Evolutionary conservation across 2,888 invertebrate species (phyloP).

Genomic region (Drosophila monieri): DNA sequence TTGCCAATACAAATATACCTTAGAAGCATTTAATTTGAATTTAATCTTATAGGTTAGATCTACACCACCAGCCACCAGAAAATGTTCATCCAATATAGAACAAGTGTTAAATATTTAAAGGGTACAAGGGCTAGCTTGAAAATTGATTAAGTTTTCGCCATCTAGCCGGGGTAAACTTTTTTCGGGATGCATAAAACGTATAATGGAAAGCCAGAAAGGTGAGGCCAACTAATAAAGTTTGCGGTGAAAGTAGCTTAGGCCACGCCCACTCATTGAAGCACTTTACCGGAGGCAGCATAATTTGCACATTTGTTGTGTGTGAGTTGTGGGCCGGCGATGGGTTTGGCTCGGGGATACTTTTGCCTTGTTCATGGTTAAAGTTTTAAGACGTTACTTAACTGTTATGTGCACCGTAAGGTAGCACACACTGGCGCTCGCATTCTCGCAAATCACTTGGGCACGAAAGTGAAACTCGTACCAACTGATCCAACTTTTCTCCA

Average conservation of each 20-base stretch:
- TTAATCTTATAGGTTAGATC: too few relatives aligned
- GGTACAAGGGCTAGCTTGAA: slow-evolving; percentile 37
- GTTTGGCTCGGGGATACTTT: slow-evolving; percentile 5
- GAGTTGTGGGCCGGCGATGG: slow-evolving; percentile 24
- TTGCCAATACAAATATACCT: not conserved
- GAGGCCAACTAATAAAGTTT: slow-evolving; percentile 71
- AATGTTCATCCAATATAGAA: slow-evolving; percentile 25
- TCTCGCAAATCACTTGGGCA: slow-evolving; percentile 75
- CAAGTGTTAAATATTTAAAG: slow-evolving; percentile 64
- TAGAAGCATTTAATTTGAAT: too few relatives aligned
- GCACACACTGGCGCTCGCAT: slow-evolving; percentile 25
- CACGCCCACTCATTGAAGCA: slow-evolving; percentile 48
- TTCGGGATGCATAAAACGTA: slow-evolving; percentile 25
- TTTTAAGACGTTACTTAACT: slow-evolving; percentile 78
- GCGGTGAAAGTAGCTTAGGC: slow-evolving; percentile 62
- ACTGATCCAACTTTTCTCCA: slow-evolving; percentile 56
- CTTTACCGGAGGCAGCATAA: slow-evolving; percentile 52
- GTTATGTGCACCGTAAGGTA: slow-evolving; percentile 78
- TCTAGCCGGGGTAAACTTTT: slow-evolving; percentile 45
- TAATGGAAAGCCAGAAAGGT: slow-evolving; percentile 65
- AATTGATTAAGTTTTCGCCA: slow-evolving; percentile 65
- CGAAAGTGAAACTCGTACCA: slow-evolving; percentile 72
- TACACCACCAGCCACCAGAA: not conserved
- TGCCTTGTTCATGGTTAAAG: slow-evolving; percentile 51
- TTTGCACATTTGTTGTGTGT: slow-evolving; percentile 57